These are phyloP conservation scores for Tauraco erythrolophus DNA, from an alignment of 2,113 vertebrate species.

Conservation along the genomic window DNA sequence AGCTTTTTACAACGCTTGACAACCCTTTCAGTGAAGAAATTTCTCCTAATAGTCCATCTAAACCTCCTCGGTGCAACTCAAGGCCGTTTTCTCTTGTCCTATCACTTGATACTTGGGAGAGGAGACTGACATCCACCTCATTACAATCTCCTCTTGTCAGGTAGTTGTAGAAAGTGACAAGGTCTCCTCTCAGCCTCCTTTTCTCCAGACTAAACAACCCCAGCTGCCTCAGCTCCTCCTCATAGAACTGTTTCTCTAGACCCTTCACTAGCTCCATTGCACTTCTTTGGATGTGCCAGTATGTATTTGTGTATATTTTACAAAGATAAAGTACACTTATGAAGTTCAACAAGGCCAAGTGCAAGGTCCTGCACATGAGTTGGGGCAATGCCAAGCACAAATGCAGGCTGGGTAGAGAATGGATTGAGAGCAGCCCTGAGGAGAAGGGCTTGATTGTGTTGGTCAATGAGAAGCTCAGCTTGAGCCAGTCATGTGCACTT, in stretches of 20 bases:
- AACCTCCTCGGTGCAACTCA: not conserved
- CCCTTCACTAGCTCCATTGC: not conserved
- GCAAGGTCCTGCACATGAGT: too few relatives aligned
- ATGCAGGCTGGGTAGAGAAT: too few relatives aligned
- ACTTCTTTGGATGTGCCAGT: not conserved
- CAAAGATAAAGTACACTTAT: too few relatives aligned
- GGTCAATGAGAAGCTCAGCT: too few relatives aligned
- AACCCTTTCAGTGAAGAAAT: not conserved
- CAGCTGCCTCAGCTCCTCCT: not conserved
- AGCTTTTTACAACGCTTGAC: not conserved
- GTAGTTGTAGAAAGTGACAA: accelerated
- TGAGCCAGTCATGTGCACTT: too few relatives aligned
- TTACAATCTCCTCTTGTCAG: not conserved
- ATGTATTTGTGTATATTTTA: not conserved
- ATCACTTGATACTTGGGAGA: not conserved
- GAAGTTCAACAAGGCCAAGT: too few relatives aligned
- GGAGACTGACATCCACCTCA: accelerated
- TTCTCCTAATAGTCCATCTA: not conserved
- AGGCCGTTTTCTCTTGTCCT: not conserved
- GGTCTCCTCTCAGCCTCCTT: not conserved
- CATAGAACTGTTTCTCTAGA: not conserved
- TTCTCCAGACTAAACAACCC: not conserved
- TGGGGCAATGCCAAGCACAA: too few relatives aligned
- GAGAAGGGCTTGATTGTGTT: too few relatives aligned
- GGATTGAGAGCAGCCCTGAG: too few relatives aligned